phyloP scores from a whole-genome alignment of 2,888 invertebrate species.

The Torymus auratus region DNA sequence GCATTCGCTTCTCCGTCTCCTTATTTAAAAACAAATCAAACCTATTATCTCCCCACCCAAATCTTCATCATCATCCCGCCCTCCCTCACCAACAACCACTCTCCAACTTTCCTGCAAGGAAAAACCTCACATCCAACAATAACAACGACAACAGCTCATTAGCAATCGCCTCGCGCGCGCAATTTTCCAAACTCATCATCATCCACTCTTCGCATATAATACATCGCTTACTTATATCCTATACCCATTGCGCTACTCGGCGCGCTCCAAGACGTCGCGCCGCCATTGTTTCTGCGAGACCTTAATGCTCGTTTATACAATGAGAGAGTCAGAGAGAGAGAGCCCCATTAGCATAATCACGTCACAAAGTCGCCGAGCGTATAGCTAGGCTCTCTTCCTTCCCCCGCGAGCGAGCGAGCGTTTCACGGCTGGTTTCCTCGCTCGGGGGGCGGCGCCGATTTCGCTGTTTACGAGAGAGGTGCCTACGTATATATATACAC shows the following conservation, averaged over 20 bases:
- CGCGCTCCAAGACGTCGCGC: background rate
- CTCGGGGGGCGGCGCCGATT: constrained; percentile 60
- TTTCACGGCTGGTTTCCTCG: constrained; percentile 72
- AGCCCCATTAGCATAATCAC: constrained; percentile 74
- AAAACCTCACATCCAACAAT: too few species aligned
- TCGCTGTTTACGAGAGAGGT: constrained; percentile 34
- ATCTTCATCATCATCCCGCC: too few species aligned
- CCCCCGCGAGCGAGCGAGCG: background rate
- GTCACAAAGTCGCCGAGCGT: constrained; percentile 71
- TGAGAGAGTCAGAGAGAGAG: background rate
- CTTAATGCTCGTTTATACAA: constrained; percentile 23
- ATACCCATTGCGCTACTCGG: background rate
- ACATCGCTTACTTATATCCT: too few species aligned
- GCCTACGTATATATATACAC: too few species aligned
- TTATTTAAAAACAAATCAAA: too few species aligned
- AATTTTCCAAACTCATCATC: constrained; percentile 28
- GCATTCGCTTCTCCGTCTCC: too few species aligned
- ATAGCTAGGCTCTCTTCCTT: constrained; percentile 24
- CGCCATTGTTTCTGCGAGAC: constrained; percentile 45
- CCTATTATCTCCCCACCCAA: too few species aligned
- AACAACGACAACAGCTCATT: background rate
- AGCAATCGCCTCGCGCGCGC: background rate
- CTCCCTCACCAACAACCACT: too few species aligned
- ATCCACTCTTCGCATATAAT: too few species aligned
- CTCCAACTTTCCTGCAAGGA: too few species aligned